Base-by-base conservation (phyloP, 2,888 invertebrate species). In the Ommatoiulus sabulosus region DNA sequence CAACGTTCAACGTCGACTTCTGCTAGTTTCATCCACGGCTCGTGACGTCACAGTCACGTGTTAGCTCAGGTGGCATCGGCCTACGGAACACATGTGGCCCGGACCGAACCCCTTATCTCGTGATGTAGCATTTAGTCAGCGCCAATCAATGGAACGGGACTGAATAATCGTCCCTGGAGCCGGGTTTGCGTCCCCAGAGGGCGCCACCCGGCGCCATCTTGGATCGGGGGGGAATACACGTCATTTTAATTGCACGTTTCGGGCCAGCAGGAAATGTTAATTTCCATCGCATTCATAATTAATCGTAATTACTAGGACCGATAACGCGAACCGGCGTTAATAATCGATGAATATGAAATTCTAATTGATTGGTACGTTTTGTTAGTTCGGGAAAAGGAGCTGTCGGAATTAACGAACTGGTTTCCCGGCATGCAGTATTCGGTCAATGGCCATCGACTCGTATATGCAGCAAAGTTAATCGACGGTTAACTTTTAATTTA, bases 301-400 rank as follows among this genome's bases (percentile, higher is more conserved):
- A 15, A 57, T 1, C 57, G 17, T 57, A 57, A 57, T 57, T 57
- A 10, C 57, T n/a, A n/a, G 57, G 17, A 17, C 57, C 57, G n/a
- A 57, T 57, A 57, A 57, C 17, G n/a, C 57, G 17, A 57, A n/a
- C 57, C 57, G 57, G 57, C n/a, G 57, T 57, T 57, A 57, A 57
- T 57, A 57, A 57, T 57, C 57, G 57, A 57, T 57, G 57, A 57
- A 57, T 57, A 57, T 57, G 57, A 57, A 57, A 57, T 57, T 2
- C 15, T 57, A 57, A 57, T 57, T 57, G 57, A 57, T 57, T 17
- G 57, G 57, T n/a, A n/a, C 57, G 57, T 57, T 57, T 57, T 57
- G 17, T 1, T 17, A n/a, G 3, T 57, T 17, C n/a, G n/a, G n/a
- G 57, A n/a, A 17, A 57, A 17, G 57, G 57, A 3, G 5, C n/a